A percentile compares a stretch with the other conserved stretches of the same genome.
Conservation (phyloP, 2,888 invertebrate species). For the Camponotus fellah region DNA sequence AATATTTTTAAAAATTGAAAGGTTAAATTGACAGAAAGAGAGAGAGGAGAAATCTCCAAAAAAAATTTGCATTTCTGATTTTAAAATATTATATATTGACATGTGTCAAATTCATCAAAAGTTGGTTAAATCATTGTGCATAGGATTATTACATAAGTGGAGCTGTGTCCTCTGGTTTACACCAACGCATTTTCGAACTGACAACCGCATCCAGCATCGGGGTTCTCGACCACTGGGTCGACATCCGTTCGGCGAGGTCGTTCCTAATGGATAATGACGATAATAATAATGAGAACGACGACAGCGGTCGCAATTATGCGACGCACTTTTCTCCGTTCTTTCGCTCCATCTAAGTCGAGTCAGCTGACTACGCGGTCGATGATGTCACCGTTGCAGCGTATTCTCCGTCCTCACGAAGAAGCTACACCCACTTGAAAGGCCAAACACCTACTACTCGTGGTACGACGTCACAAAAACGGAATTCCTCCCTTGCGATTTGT, state of each 20-base stretch:
- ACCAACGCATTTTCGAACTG: slow-evolving; percentile 61
- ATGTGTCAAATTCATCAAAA: neutral
- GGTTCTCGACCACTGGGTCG: slow-evolving; percentile 56
- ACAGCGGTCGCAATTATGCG: slow-evolving; percentile 62
- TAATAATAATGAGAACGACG: slow-evolving; percentile 60
- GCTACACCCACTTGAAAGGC: slow-evolving; percentile 74
- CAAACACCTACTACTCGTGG: slow-evolving; percentile 76
- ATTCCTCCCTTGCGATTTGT: slow-evolving; percentile 56
- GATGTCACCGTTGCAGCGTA: slow-evolving; percentile 84
- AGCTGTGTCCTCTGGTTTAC: neutral
- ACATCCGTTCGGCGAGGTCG: slow-evolving; percentile 64
- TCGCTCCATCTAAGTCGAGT: slow-evolving; percentile 85
- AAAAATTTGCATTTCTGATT: neutral
- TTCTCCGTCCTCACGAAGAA: slow-evolving; percentile 65
- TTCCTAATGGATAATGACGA: slow-evolving; percentile 31
- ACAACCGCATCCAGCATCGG: neutral
- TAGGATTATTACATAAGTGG: slow-evolving; percentile 8
- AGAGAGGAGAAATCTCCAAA: neutral
- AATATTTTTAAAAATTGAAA: neutral
- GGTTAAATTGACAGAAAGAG: neutral
- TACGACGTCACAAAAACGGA: slow-evolving; percentile 73
- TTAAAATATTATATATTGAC: neutral
- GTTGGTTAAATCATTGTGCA: slow-evolving; percentile 4
- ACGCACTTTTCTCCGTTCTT: slow-evolving; percentile 80
- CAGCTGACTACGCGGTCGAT: slow-evolving; percentile 82